These are phyloP conservation scores for Pachypsylla venusta DNA, from an alignment of 1,140 invertebrate genomes.

Conservation along the genomic window DNA sequence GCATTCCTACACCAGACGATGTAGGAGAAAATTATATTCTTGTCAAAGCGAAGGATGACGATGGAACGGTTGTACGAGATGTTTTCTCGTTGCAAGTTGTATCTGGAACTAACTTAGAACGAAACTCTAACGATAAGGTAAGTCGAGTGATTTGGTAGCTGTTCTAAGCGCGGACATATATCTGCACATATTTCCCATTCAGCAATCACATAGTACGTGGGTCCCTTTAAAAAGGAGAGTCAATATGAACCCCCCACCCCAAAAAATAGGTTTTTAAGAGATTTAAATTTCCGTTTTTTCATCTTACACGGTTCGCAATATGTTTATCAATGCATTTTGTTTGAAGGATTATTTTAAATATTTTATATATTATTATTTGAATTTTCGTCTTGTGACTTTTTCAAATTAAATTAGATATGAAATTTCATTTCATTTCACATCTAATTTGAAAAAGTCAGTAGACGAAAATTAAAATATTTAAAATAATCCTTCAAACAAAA, in stretches of 20 bases:
- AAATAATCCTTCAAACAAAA: too few species aligned
- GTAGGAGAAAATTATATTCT: slow-evolving; percentile 37
- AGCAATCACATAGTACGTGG: neutral
- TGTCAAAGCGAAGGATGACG: slow-evolving; percentile 33
- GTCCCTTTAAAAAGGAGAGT: neutral
- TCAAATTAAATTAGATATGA: too few species aligned
- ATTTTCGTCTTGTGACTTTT: too few species aligned
- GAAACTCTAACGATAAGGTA: slow-evolving; percentile 30
- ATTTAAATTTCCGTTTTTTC: neutral
- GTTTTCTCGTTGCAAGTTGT: slow-evolving; percentile 41
- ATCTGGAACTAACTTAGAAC: slow-evolving; percentile 27
- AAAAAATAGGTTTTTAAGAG: neutral
- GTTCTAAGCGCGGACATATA: neutral
- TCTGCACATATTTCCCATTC: neutral
- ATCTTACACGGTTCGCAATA: too few species aligned
- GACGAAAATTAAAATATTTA: too few species aligned
- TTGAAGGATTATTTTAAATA: too few species aligned
- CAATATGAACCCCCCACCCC: neutral
- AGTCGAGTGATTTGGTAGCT: slow-evolving; percentile 6
- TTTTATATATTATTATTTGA: too few species aligned
- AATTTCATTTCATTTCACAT: too few species aligned
- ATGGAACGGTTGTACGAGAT: slow-evolving; percentile 32
- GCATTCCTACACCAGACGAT: slow-evolving; percentile 40
- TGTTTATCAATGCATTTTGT: too few species aligned
- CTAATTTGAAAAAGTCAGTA: too few species aligned